These are phyloP conservation scores for Hyalella azteca DNA, from an alignment of 2,888 invertebrate genomes.

Conservation along the genomic window DNA sequence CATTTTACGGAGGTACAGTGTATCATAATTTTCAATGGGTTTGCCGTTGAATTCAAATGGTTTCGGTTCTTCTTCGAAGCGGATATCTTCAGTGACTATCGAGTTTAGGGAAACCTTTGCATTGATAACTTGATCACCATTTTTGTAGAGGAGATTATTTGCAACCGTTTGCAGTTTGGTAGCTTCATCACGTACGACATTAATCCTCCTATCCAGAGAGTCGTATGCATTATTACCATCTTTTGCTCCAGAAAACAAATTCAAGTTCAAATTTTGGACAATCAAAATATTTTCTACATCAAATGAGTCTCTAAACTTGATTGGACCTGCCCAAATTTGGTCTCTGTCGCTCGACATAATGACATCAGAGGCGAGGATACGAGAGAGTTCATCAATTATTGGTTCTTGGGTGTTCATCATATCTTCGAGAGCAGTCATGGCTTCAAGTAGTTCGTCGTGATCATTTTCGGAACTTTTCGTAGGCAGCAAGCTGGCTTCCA, in stretches of 20 bases:
- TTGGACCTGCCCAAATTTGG: not conserved
- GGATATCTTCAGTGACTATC: not conserved
- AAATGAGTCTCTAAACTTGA: constrained; percentile 10
- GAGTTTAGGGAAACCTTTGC: not conserved
- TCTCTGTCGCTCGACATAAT: not conserved
- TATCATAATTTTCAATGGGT: not conserved
- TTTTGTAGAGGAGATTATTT: not conserved
- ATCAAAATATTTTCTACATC: not conserved
- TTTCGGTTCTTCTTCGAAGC: not conserved
- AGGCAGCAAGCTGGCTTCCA: not conserved
- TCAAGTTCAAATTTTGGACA: not conserved
- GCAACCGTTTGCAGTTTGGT: not conserved
- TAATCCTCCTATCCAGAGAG: not conserved
- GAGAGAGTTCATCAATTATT: not conserved
- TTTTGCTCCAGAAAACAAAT: not conserved
- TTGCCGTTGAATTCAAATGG: not conserved
- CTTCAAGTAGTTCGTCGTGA: not conserved
- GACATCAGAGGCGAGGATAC: not conserved
- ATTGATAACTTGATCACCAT: not conserved
- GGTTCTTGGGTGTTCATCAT: not conserved
- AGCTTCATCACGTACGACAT: not conserved
- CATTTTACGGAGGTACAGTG: not conserved
- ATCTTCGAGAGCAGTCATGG: not conserved
- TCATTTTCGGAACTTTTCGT: not conserved
- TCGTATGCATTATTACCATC: not conserved